Evolutionary conservation across 2,797 vertebrate genomes (phyloP).

Genomic region (Sebastes steindachneri): DNA sequence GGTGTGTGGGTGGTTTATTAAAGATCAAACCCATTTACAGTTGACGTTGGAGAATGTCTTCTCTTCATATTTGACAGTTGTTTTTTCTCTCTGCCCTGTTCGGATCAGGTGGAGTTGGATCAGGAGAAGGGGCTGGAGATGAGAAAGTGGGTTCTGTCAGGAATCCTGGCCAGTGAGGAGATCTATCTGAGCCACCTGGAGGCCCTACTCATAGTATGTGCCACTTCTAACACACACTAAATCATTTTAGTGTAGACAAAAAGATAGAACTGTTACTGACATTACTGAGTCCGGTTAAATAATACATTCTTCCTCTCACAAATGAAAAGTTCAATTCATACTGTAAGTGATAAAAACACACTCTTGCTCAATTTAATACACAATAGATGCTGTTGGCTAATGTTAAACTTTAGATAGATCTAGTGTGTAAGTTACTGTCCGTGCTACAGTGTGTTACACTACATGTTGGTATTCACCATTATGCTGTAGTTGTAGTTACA

Average conservation of each 20-base stretch:
- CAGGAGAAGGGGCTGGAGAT: constrained; percentile 94
- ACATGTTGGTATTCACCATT: neutral
- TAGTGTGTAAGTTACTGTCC: neutral
- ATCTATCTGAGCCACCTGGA: constrained; percentile 93
- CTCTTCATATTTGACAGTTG: neutral
- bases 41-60: neutral
- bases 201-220: constrained; percentile 90
- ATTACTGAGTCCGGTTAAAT: neutral
- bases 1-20: constrained; percentile 19
- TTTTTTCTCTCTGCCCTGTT: neutral
- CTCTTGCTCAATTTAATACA: neutral
- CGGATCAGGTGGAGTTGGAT: constrained; percentile 88
- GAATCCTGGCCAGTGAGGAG: constrained; percentile 94
- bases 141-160: constrained; percentile 97
- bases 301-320: neutral
- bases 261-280: neutral
- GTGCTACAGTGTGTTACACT: neutral
- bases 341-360: neutral
- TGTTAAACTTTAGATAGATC: neutral
- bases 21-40: constrained; percentile 4
- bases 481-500: neutral
- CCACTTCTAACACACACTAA: neutral
- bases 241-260: neutral
- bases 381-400: neutral
- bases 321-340: neutral